Evolutionary conservation across 2,113 vertebrate species (phyloP), one percentile per base, ranked within the genome.

Genomic region (Varanus salvator): DNA sequence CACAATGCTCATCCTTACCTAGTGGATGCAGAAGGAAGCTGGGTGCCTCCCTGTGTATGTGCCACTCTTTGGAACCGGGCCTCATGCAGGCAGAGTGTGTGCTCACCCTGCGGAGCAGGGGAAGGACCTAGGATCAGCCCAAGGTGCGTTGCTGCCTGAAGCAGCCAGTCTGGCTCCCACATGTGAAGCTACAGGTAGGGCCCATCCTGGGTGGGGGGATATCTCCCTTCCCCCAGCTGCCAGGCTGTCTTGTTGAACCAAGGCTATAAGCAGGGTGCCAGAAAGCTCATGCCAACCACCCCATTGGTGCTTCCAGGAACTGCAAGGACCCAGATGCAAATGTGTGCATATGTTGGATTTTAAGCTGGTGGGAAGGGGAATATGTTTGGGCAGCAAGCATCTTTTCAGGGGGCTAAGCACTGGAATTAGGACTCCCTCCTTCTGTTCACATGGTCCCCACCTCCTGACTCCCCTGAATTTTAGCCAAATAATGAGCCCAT

Each of bases 1-100:
- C 82, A 75, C 77, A 92, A 8, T 27, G 82, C 27, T 54, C 90
- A 89, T 44, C 7, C 8, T 38, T 91, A 64, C 85, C 57, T 29
- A 50, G 12, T 2, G 25, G 11, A 1, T 25, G 27, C 21, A 17
- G 52, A 60, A 86, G 44, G 81, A 68, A 68, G 44, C 19, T 25
- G 19, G 23, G 1, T 71, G 38, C n/a, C 80, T 54, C 11, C 23
- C 4, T 38, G 11, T 19, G 68, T n/a, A 5, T 21, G 50, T 68
- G 23, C 48, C 19, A 86, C 12, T 52, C 84, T 8, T 54, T 89
- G 69, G 81, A 76, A 29, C n/a, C n/a, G 82, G 76, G n/a, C 14
- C 48, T 74, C 88, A 9, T 80, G 60, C 80, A 44, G 48, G 9
- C 6, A 44, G 21, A 31, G 29, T 9, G 7, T 7, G 6, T 31